Evolutionary conservation across 1,140 invertebrate species (phyloP), one percentile per base, ranked within the genome.

Genomic region (Caenorhabditis tropicalis): DNA sequence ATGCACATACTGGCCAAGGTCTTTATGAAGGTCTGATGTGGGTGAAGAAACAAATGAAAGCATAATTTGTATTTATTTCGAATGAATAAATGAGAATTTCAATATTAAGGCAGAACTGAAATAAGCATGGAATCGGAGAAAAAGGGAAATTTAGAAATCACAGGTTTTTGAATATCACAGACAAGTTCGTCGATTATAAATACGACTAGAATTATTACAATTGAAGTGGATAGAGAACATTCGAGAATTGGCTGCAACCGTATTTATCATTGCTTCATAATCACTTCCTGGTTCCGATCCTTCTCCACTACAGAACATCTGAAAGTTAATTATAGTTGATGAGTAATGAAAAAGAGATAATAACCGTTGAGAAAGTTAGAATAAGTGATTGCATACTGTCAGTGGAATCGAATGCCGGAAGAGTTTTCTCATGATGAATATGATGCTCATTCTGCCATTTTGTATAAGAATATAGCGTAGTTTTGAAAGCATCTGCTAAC

Each of bases 31-130:
- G 82, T 29, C 24, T 82, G 27, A 60, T 65, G 82, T 39, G 60
- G 60, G 24, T 82, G 24, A 82, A 82, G 60, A 74, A 70, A 19
- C 56, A 46, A 31, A 82, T 82, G 82, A 65, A 82, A 21, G 58
- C 56, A 36, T 58, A 58, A 46, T 49, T 60, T 43, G 36, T 15
- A 2, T 43, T 24, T 24, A 43, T 1, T 74, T 74, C 65, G 21
- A 43, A 21, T 36, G 7, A 74, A 43, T 43, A 36, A 65, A 36
- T 65, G 27, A 24, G 6, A 65, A 33, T 9, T 74, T 74, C 1
- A 43, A 43, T 33, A 43, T 0, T 21, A 19, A 10, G 12, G 36
- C 36, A 65, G 12, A 74, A 74, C 65, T 74, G 65, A 74, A 74
- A 6, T 5, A 4, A 19, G 43, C 29, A 36, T 74, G 58, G 58